phyloP scores from a whole-genome alignment of 2,113 vertebrate species.

The Triplophysa siluroides region DNA sequence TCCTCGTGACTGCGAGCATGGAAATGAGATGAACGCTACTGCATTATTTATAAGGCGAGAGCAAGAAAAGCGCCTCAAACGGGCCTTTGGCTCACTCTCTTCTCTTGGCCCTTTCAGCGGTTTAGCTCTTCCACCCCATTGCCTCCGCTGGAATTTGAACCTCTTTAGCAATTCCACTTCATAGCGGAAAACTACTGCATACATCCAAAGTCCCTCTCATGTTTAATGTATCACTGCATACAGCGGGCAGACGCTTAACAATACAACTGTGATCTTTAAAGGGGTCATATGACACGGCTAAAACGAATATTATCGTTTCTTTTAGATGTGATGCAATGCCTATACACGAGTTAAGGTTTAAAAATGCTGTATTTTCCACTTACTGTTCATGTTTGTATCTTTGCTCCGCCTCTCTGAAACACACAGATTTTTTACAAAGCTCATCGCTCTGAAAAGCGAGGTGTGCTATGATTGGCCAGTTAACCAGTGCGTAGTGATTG shows the following conservation, averaged over 20 bases:
- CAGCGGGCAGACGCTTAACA: background rate
- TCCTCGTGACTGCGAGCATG: slow-evolving; percentile 41
- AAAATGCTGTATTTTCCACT: too few relatives aligned
- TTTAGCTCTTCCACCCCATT: slow-evolving; percentile 26
- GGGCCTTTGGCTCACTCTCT: slow-evolving; percentile 37
- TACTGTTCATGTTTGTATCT: too few relatives aligned
- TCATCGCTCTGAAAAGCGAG: too few relatives aligned
- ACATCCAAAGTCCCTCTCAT: slow-evolving; percentile 8
- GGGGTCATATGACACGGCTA: background rate
- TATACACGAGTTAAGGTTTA: too few relatives aligned
- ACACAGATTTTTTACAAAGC: too few relatives aligned
- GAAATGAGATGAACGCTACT: slow-evolving; percentile 39
- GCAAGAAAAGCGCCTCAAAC: slow-evolving; percentile 26
- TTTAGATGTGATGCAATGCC: too few relatives aligned
- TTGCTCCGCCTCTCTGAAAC: too few relatives aligned
- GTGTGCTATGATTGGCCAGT: too few relatives aligned
- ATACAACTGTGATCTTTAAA: slow-evolving; percentile 31
- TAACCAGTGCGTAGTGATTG: too few relatives aligned
- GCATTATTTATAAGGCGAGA: slow-evolving; percentile 48
- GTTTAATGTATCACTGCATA: slow-evolving; percentile 18
- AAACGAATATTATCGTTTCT: too few relatives aligned
- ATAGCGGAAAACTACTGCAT: slow-evolving; percentile 2
- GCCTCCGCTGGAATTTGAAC: slow-evolving; percentile 36
- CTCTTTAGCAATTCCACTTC: slow-evolving; percentile 38
- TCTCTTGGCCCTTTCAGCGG: slow-evolving; percentile 32